Conservation (phyloP, 2,113 vertebrate genomes). For the Rynchops niger region DNA sequence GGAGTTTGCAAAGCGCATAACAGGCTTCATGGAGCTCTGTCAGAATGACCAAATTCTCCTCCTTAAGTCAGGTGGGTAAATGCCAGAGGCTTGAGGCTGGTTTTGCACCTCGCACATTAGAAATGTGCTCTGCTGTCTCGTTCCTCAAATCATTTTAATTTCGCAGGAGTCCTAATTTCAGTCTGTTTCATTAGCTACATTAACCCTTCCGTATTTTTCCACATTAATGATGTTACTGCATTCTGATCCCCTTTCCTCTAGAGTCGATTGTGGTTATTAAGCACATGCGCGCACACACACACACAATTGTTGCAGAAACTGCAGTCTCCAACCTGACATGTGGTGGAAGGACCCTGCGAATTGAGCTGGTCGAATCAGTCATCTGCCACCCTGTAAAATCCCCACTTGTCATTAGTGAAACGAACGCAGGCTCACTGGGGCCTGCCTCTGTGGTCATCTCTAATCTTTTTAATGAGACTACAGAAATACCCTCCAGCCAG, state of each 20-base stretch:
- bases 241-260: conserved; percentile 34
- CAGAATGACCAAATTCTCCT: conserved; percentile 99
- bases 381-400: conserved; percentile 55
- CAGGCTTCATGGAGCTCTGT: conserved; percentile 99
- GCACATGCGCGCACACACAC: not conserved
- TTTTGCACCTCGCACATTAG: not conserved
- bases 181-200: not conserved
- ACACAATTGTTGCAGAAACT: conserved; percentile 18
- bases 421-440: not conserved
- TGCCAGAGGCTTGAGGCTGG: not conserved
- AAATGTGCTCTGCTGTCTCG: not conserved
- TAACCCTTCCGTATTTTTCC: not conserved
- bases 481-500: conserved; percentile 51
- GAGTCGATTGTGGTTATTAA: conserved; percentile 52
- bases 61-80: conserved; percentile 93
- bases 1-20: conserved; percentile 98
- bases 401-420: conserved; percentile 40
- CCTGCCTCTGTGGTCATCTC: conserved; percentile 67
- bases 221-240: conserved; percentile 19
- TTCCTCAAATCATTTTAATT: not conserved
- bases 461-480: conserved; percentile 73
- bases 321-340: conserved; percentile 62
- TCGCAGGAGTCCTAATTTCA: not conserved
- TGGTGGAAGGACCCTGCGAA: conserved; percentile 56
- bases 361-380: conserved; percentile 60